phyloP scores from a whole-genome alignment of 2,797 vertebrate genomes.

The Selene dorsalis region DNA sequence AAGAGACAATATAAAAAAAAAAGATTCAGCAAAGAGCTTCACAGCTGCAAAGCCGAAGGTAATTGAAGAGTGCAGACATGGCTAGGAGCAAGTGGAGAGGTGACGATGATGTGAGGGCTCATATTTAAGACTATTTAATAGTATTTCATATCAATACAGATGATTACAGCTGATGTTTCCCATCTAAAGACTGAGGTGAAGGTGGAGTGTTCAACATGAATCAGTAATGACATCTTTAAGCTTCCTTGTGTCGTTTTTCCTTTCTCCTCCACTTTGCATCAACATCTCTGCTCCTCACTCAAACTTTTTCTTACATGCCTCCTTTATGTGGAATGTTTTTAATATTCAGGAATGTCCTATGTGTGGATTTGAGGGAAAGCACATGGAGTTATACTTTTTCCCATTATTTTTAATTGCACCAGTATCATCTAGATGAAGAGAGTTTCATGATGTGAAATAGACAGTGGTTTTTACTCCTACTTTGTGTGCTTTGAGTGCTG shows the following conservation, averaged over 20 bases:
- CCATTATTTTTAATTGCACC: conserved; percentile 24
- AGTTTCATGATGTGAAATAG: conserved; percentile 10
- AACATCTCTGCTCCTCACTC: conserved; percentile 42
- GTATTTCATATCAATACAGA: conserved; percentile 47
- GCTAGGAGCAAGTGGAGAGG: conserved; percentile 32
- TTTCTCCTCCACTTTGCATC: conserved; percentile 26
- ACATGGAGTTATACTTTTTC: conserved; percentile 40
- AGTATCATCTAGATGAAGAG: conserved; percentile 32
- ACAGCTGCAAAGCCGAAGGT: conserved; percentile 35
- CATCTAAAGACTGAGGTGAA: conserved; percentile 34
- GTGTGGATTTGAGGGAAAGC: conserved; percentile 39
- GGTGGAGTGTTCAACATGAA: conserved; percentile 10
- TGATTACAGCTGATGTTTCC: conserved; percentile 51
- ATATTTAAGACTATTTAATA: conserved; percentile 39
- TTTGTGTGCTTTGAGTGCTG: conserved; percentile 46
- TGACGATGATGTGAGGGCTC: conserved; percentile 3
- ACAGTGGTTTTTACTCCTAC: conserved; percentile 53
- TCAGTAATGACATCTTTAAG: background rate
- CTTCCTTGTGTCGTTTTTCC: background rate
- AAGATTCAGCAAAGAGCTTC: conserved; percentile 35
- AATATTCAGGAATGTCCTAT: conserved; percentile 69
- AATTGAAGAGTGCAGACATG: conserved; percentile 35
- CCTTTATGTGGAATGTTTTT: conserved; percentile 75
- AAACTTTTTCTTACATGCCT: conserved; percentile 42
- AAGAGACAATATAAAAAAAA: conserved; percentile 50